Evolutionary conservation across 2,888 invertebrate genomes (phyloP).

Genomic region (Drosophila quasianomalipes): DNA sequence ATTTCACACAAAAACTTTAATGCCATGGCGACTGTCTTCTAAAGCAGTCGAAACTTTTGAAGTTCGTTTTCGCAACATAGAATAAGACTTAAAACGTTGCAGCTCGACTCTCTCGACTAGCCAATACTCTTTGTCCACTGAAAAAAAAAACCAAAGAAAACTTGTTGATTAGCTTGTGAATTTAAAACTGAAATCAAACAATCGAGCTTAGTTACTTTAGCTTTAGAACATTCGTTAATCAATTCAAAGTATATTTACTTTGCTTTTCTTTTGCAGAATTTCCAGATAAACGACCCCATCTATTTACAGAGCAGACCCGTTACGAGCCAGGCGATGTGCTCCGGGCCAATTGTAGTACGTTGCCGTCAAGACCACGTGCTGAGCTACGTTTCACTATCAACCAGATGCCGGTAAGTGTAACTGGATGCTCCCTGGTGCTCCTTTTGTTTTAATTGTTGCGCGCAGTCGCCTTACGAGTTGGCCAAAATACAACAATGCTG

Average conservation of each 20-base stretch:
- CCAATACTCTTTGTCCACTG: neutral
- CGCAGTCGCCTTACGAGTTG: neutral
- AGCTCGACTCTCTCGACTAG: too few species aligned
- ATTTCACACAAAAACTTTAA: neutral
- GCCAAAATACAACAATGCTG: neutral
- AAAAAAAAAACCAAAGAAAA: neutral
- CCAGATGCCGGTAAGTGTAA: slow-evolving; percentile 90
- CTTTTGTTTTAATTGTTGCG: neutral
- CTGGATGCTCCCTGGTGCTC: neutral
- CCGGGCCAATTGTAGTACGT: slow-evolving; percentile 91
- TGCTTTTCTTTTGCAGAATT: slow-evolving; percentile 87
- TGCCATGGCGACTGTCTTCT: neutral
- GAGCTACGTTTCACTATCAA: slow-evolving; percentile 91
- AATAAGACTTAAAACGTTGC: neutral
- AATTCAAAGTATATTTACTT: neutral
- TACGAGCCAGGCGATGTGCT: slow-evolving; percentile 91
- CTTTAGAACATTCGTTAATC: neutral
- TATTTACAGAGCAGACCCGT: slow-evolving; percentile 90
- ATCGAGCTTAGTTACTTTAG: neutral
- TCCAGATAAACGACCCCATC: slow-evolving; percentile 89
- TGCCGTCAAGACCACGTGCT: slow-evolving; percentile 90
- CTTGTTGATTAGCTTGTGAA: neutral
- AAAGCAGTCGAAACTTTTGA: neutral
- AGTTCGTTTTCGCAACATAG: neutral
- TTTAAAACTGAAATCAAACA: neutral